phyloP scores from a whole-genome alignment of 2,113 vertebrate species.

The Thoracochromis brauschi region DNA sequence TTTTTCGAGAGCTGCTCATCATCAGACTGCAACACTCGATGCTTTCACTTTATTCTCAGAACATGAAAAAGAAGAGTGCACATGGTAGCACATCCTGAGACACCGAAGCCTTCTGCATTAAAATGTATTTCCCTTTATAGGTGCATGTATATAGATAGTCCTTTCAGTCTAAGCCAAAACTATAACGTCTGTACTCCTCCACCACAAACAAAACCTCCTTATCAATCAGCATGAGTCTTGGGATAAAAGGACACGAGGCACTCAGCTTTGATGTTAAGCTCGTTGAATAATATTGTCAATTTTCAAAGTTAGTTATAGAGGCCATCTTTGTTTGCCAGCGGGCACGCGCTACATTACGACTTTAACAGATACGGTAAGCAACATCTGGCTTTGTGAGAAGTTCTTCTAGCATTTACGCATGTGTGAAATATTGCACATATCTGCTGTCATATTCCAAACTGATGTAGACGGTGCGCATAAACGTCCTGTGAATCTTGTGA shows the following conservation, averaged over 20 bases:
- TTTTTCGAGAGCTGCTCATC: conserved; percentile 34
- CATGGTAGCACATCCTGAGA: not conserved
- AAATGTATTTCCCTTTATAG: conserved; percentile 38
- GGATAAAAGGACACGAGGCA: not conserved
- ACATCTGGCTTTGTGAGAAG: conserved; percentile 10
- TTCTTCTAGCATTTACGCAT: not conserved
- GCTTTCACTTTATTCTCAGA: conserved; percentile 34
- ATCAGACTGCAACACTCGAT: conserved; percentile 22
- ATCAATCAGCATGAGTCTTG: conserved; percentile 4
- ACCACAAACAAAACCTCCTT: conserved; percentile 27
- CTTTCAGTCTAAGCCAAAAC: not conserved
- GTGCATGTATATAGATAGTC: not conserved
- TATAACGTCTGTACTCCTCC: not conserved
- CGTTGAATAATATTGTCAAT: not conserved
- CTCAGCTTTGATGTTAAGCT: conserved; percentile 37
- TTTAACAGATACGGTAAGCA: conserved; percentile 9
- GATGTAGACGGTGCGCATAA: not conserved
- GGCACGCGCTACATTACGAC: not conserved
- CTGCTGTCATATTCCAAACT: not conserved
- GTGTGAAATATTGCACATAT: not conserved
- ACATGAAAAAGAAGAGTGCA: conserved; percentile 6
- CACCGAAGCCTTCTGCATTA: conserved; percentile 15
- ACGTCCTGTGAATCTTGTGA: not conserved
- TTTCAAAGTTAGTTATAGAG: conserved; percentile 9
- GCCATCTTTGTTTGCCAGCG: not conserved